phyloP scores from a whole-genome alignment of 2,797 vertebrate genomes.

The Lepidocolaptes lacrymiger region DNA sequence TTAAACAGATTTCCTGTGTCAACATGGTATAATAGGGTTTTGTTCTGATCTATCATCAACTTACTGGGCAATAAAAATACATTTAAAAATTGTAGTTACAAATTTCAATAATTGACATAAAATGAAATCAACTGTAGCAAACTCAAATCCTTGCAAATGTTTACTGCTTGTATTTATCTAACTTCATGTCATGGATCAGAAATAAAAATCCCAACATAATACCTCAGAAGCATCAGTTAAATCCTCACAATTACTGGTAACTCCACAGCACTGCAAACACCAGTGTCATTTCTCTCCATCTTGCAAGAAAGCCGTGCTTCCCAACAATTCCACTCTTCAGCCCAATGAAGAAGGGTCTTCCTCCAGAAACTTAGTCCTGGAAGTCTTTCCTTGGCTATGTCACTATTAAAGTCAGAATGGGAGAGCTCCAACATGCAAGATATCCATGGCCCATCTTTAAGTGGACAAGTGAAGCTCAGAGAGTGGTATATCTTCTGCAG shows the following conservation, averaged over 20 bases:
- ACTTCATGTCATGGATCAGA: background rate
- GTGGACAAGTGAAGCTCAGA: background rate
- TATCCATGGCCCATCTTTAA: background rate
- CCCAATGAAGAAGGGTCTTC: background rate
- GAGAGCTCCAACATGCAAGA: background rate
- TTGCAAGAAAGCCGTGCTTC: background rate
- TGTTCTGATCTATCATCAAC: background rate
- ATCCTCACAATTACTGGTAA: background rate
- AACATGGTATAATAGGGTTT: background rate
- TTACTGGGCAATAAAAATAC: background rate
- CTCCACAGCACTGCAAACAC: background rate
- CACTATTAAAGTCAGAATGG: background rate
- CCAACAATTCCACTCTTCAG: background rate
- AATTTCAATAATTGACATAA: background rate
- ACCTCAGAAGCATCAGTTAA: background rate
- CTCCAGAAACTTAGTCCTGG: background rate
- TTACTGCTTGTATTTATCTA: background rate
- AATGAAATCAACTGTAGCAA: background rate
- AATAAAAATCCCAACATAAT: background rate
- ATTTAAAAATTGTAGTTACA: background rate
- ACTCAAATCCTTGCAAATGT: background rate
- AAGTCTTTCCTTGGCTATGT: background rate
- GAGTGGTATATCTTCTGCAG: background rate
- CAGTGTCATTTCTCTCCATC: background rate
- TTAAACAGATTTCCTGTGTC: background rate